A percentile compares a stretch with the other conserved stretches of the same genome.
Evolutionary conservation across 2,797 vertebrate species (phyloP).

Genomic region (Eospalax fontanierii): DNA sequence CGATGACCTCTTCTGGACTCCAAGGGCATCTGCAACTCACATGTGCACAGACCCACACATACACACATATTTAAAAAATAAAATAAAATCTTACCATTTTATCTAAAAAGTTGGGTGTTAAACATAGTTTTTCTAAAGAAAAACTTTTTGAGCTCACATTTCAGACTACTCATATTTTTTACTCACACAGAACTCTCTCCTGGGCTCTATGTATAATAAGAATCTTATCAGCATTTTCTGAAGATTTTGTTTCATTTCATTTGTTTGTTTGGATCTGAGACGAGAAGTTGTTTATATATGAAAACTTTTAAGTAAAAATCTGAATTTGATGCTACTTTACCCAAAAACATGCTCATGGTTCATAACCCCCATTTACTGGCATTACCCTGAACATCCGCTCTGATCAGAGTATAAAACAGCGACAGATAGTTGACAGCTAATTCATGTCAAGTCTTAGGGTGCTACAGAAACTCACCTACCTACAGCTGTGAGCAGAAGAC

Average conservation of each 20-base stretch:
- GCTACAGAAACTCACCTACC: neutral
- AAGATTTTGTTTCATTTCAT: neutral
- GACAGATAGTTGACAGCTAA: neutral
- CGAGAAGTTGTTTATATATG: neutral
- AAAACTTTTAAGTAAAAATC: slow-evolving; percentile 1
- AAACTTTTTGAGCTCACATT: neutral
- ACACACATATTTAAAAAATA: neutral
- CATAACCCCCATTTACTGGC: neutral
- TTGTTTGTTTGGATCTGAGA: neutral
- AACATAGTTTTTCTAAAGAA: neutral
- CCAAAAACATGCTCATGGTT: neutral
- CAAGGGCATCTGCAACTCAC: too few species aligned
- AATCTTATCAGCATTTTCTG: slow-evolving; percentile 1
- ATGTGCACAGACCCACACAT: neutral
- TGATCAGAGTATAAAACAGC: neutral
- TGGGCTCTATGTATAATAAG: neutral
- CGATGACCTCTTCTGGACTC: neutral
- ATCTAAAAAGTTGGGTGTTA: neutral
- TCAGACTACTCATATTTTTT: neutral
- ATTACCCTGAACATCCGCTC: slow-evolving; percentile 21
- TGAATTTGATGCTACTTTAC: slow-evolving; percentile 23
- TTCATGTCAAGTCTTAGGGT: neutral
- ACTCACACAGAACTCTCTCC: neutral
- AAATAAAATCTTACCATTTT: neutral
- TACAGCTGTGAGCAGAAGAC: neutral